Percentiles rank a stretch among this genome's conserved stretches.
phyloP scores from a whole-genome alignment of 2,113 vertebrate species.

The Poecile atricapillus region DNA sequence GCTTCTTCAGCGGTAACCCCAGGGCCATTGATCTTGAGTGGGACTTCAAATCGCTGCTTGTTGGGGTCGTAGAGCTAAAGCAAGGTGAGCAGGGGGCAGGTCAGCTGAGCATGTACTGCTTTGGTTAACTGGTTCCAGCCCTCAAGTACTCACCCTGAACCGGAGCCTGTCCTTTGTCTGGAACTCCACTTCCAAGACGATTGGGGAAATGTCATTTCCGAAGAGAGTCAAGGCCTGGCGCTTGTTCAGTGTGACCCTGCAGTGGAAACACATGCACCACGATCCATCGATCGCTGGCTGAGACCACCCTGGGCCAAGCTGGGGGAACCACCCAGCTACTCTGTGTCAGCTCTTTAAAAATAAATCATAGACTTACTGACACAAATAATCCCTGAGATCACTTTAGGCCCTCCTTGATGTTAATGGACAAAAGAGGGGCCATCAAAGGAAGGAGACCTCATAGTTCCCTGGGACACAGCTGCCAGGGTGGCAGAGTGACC shows the following conservation, averaged over 20 bases:
- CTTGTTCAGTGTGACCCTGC: slow-evolving; percentile 16
- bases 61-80: slow-evolving; percentile 50
- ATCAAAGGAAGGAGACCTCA: not conserved
- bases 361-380: fast-evolving
- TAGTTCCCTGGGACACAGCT: not conserved
- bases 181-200: slow-evolving; percentile 44
- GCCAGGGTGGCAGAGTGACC: not conserved
- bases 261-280: not conserved
- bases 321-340: not conserved
- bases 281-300: fast-evolving
- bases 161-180: slow-evolving; percentile 17
- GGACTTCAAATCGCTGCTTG: slow-evolving; percentile 45
- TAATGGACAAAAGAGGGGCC: not conserved
- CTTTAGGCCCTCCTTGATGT: not conserved
- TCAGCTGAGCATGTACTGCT: not conserved
- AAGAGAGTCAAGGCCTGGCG: slow-evolving; percentile 10
- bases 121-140: not conserved
- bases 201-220: not conserved
- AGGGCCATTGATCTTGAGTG: not conserved
- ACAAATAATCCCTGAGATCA: not conserved
- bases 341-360: not conserved
- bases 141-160: slow-evolving; percentile 23
- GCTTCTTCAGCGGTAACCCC: not conserved
- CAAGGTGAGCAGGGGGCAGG: not conserved
- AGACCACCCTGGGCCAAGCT: fast-evolving